Evolutionary conservation across 2,113 vertebrate genomes (phyloP), one percentile per base, ranked within the genome.

Genomic region (Amia ocellicauda): DNA sequence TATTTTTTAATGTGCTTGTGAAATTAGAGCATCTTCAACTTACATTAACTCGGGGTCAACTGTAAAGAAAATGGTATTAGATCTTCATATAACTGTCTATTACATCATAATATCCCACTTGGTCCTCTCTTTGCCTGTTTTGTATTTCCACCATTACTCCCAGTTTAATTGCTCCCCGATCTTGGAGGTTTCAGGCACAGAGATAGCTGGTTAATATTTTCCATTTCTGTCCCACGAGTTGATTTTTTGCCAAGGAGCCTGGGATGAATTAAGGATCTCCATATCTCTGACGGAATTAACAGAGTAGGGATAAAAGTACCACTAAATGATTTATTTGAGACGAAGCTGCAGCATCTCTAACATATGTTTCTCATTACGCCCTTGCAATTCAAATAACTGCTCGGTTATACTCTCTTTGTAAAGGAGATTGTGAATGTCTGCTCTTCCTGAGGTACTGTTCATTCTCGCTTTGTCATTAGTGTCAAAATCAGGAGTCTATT

Each of bases 231-330:
- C 63, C 63, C 19, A 7, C 4, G 14, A 17, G 28, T 14, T 17
- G 17, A 2, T 5, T 3, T 19, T 4, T 43, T 27, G 55, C 45
- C 55, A 54, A 49, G 8, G 52, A 60, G 40, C 49, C 58, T 66
- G 64, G 64, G 60, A 43, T 9, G 28, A 27, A 57, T 65, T 65
- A 65, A 28, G 28, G 29, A 31, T 22, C 63, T 31, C 28, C 16
- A 20, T 26, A 43, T 26, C 50, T 63, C 61, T 42, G 61, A 63
- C 2, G 50, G 14, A 27, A 24, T 52, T 40, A 53, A 24, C 29
- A 7, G 28, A 36, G 49, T 13, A 31, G 10, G n/a, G 29, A 66
- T 66, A 36, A 53, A 66, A 66, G 24, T 43, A 3, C 22, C 56
- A 29, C 29, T 22, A 47, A 59, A 49, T 40, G 47, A 51, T 66